Percentiles rank a stretch among this genome's conserved stretches.
phyloP scores from a whole-genome alignment of 2,888 invertebrate species.

The Rhogogaster chlorosoma region DNA sequence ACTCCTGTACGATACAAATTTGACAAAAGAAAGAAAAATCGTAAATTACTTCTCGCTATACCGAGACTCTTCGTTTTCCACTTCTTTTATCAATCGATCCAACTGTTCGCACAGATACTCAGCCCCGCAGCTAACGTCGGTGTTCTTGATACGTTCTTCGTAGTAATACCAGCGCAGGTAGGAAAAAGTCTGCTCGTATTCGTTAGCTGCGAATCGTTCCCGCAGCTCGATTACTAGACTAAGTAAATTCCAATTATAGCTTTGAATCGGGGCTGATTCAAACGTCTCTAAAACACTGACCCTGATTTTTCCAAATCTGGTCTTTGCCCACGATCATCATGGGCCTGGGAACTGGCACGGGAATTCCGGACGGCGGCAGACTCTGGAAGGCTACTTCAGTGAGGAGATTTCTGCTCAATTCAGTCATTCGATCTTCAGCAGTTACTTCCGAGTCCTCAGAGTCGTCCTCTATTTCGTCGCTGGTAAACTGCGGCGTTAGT shows the following conservation, averaged over 20 bases:
- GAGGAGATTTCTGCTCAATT: conserved; percentile 68
- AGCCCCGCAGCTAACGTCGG: conserved; percentile 60
- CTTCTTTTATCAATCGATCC: conserved; percentile 57
- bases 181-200: conserved; percentile 69
- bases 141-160: conserved; percentile 61
- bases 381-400: conserved; percentile 72
- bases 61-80: neutral
- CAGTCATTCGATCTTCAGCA: conserved; percentile 61
- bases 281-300: conserved; percentile 45
- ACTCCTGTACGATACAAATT: neutral
- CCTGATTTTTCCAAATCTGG: conserved; percentile 52
- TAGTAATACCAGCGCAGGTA: conserved; percentile 69
- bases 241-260: conserved; percentile 57
- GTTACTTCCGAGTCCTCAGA: conserved; percentile 27
- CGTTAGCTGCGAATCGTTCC: conserved; percentile 61
- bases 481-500: conserved; percentile 58
- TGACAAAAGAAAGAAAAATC: neutral
- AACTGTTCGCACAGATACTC: conserved; percentile 61
- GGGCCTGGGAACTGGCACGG: conserved; percentile 61
- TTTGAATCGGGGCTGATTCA: neutral
- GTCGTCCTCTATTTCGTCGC: conserved; percentile 52
- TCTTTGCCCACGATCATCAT: conserved; percentile 60
- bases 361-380: conserved; percentile 72
- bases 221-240: conserved; percentile 61
- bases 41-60: neutral